These are phyloP conservation scores for Watsonalla binaria DNA, from an alignment of 2,888 invertebrate genomes.

Conservation along the genomic window DNA sequence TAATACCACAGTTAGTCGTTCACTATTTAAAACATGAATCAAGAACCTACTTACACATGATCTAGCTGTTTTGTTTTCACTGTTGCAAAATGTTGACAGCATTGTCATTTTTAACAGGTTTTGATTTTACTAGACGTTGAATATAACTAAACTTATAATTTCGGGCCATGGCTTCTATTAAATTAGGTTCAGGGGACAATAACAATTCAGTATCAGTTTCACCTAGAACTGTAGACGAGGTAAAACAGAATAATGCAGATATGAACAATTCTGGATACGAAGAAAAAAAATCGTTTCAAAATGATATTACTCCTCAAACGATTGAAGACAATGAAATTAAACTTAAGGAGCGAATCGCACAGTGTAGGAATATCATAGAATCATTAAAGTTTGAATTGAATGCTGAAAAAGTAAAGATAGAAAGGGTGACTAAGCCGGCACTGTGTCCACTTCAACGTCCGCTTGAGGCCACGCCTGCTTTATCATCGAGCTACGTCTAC, in stretches of 20 bases:
- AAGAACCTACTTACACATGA: no score
- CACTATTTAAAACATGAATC: no score
- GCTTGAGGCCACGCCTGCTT: slow-evolving; percentile 7
- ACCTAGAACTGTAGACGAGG: slow-evolving; percentile 16
- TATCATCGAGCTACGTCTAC: slow-evolving; percentile 13
- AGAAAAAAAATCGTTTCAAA: slow-evolving; percentile 10
- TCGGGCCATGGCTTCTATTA: slow-evolving; percentile 33
- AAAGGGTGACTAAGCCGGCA: slow-evolving; percentile 34
- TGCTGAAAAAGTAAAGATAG: slow-evolving; percentile 58
- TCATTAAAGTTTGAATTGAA: slow-evolving; percentile 58
- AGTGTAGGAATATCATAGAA: slow-evolving; percentile 60
- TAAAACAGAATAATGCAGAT: slow-evolving; percentile 11
- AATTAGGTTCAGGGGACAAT: slow-evolving; percentile 48
- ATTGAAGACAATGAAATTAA: slow-evolving; percentile 54
- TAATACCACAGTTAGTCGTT: no score
- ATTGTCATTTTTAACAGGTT: slow-evolving; percentile 5
- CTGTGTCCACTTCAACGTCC: slow-evolving; percentile 9
- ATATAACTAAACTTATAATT: neutral
- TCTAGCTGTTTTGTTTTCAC: no score
- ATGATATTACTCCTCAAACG: slow-evolving; percentile 32
- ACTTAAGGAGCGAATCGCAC: slow-evolving; percentile 58
- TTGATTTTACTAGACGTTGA: neutral
- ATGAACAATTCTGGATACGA: slow-evolving; percentile 9
- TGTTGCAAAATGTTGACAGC: neutral
- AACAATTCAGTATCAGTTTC: slow-evolving; percentile 16